Base-by-base conservation (phyloP, 2,888 invertebrate species). In the Apodemia zela region DNA sequence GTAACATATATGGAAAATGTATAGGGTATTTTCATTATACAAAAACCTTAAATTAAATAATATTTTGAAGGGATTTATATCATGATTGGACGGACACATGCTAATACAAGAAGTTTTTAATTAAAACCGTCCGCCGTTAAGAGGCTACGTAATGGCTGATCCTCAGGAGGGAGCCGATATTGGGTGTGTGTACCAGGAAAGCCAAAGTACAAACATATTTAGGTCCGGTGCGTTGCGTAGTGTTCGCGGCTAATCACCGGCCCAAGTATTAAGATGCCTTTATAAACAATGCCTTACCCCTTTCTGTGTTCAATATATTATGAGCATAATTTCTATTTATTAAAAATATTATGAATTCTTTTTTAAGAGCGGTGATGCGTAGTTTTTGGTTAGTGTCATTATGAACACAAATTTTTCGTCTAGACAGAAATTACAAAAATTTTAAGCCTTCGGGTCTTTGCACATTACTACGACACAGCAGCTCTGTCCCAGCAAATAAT, bases 41-140 rank as follows among this genome's bases (percentile, higher is more conserved):
- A 42, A 42, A 42, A 42, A 51, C 49, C 25, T 51, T 76, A 80
- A 84, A 86, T 87, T 85, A 87, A 87, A 87, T 87, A 86, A 85
- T 85, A 87, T 88, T 85, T 85, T 21, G 51, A 21, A 82, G 80
- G 83, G 84, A 85, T 87, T 85, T 85, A 82, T 78, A 82, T 79
- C 81, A 81, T 82, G 82, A 85, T 82, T 81, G 82, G 82, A 77
- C 82, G 81, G 83, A 84, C 85, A 85, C 86, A 88, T 86, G 89
- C 82, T 89, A 89, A 89, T 89, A 89, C 81, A 89, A 89, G 90
- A 90, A 91, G 90, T 90, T 90, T 91, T 91, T 91, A 91, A 91
- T 91, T 91, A 91, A 91, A 91, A 88, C 85, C 85, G 87, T 81
- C 82, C 82, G 84, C 78, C 81, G 89, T 84, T 89, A 91, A 90